Evolutionary conservation across 2,888 invertebrate species (phyloP), one percentile per base, ranked within the genome.

Genomic region (Plemyria rubiginata): DNA sequence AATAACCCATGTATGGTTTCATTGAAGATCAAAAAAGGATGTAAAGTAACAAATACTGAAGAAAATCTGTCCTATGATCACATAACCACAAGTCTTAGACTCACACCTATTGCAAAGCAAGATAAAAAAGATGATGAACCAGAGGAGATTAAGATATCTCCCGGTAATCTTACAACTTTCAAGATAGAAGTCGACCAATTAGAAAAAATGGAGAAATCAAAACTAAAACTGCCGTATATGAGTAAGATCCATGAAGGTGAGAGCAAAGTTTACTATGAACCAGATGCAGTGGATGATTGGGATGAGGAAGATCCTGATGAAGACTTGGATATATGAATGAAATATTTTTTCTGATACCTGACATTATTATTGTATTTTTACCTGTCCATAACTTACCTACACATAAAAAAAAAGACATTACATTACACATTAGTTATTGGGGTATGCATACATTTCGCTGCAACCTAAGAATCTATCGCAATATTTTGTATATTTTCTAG

Each of bases 221-320:
- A 94, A 71, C 81, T 95, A 41, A 89, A 94, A 62, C 84, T 96
- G 58, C 96, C 96, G 0, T 96, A 95, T 75, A 91, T 91, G 92
- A 91, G 85, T 71, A 93, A 92, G 69, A 90, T 90, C 54, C 88
- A 92, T 68, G 84, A 91, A 59, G 88, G 92, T 0, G 94, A 93
- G 64, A 94, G 95, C 46, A 94, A 94, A 78, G 96, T 97, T 40
- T 94, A 95, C 71, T 97, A 97, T 78, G 94, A 95, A 69, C 96
- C 96, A 9, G 97, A 97, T 85, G 95, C 94, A 57, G 93, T 94
- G 1, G 97, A 97, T 83, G 97, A 97, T 81, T 95, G 96, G 93
- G 97, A 97, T 78, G 97, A 96, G 77, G 97, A 97, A 86, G 97
- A 97, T 87, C 97, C 97, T 0, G 97, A 97, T 92, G 97, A 97